These are phyloP conservation scores for Sitophilus oryzae DNA, from an alignment of 1,140 invertebrate genomes.

Conservation along the genomic window DNA sequence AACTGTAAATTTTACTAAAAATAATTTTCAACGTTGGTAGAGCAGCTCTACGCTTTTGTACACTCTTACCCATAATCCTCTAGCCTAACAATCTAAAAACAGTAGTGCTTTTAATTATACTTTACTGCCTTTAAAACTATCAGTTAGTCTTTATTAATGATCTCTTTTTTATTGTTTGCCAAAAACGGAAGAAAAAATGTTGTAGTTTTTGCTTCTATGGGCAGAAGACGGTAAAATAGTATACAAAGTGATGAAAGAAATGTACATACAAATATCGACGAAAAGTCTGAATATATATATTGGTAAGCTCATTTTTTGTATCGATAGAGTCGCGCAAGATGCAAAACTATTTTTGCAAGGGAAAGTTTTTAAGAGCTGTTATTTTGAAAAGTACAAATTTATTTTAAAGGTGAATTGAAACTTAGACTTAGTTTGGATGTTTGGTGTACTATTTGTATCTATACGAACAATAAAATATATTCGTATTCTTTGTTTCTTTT, in stretches of 20 bases:
- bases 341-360: slow-evolving; percentile 32
- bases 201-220: slow-evolving; percentile 25
- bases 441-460: slow-evolving; percentile 42
- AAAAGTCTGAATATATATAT: slow-evolving; percentile 35
- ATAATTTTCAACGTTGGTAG: too few species aligned
- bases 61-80: neutral
- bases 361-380: slow-evolving; percentile 31
- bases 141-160: slow-evolving; percentile 20
- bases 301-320: slow-evolving; percentile 33
- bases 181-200: slow-evolving; percentile 18
- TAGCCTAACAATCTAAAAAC: slow-evolving; percentile 1
- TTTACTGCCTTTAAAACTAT: slow-evolving; percentile 17
- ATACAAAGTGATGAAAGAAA: slow-evolving; percentile 14
- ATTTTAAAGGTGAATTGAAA: slow-evolving; percentile 37
- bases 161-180: slow-evolving; percentile 26
- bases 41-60: too few species aligned
- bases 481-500: slow-evolving; percentile 34
- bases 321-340: slow-evolving; percentile 27
- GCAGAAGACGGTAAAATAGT: slow-evolving; percentile 15
- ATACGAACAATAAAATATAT: slow-evolving; percentile 39
- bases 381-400: slow-evolving; percentile 41
- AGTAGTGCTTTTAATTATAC: slow-evolving; percentile 10
- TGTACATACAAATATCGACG: slow-evolving; percentile 27
- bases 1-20: too few species aligned
- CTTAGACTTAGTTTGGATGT: slow-evolving; percentile 38